Evolutionary conservation across 2,797 vertebrate genomes (phyloP).

Genomic region (Chloroceryle inda): DNA sequence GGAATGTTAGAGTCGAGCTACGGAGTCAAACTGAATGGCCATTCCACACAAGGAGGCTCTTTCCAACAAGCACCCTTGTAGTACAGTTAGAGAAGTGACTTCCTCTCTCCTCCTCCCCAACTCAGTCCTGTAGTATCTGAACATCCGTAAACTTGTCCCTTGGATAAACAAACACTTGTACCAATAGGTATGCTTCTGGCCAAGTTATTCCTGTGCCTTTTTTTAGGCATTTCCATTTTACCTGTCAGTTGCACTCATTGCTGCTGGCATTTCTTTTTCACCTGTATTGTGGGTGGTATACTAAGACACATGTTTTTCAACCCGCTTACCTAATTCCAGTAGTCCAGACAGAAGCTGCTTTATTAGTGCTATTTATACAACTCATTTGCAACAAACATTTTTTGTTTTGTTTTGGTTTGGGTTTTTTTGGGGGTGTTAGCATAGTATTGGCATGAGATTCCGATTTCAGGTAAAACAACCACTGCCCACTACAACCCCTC

Average conservation of each 20-base stretch:
- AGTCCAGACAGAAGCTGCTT: not conserved
- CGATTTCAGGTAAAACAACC: constrained; percentile 44
- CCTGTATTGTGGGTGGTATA: not conserved
- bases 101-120: not conserved
- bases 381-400: not conserved
- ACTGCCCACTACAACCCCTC: constrained; percentile 39
- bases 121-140: not conserved
- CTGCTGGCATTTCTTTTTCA: constrained; percentile 7
- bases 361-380: not conserved
- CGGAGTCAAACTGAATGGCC: not conserved
- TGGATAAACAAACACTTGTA: not conserved
- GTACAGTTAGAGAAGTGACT: constrained; percentile 28
- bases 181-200: not conserved
- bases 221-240: constrained; percentile 7
- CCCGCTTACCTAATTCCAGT: constrained; percentile 46
- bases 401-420: not conserved
- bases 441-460: constrained; percentile 16
- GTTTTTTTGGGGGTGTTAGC: not conserved
- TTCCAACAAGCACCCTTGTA: constrained; percentile 3
- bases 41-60: not conserved
- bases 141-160: not conserved
- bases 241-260: constrained; percentile 13
- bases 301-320: constrained; percentile 27
- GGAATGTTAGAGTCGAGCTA: not conserved
- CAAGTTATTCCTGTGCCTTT: not conserved